Evolutionary conservation across 1,140 invertebrate genomes (phyloP), one percentile per base, ranked within the genome.

Genomic region (Achroia grisella): DNA sequence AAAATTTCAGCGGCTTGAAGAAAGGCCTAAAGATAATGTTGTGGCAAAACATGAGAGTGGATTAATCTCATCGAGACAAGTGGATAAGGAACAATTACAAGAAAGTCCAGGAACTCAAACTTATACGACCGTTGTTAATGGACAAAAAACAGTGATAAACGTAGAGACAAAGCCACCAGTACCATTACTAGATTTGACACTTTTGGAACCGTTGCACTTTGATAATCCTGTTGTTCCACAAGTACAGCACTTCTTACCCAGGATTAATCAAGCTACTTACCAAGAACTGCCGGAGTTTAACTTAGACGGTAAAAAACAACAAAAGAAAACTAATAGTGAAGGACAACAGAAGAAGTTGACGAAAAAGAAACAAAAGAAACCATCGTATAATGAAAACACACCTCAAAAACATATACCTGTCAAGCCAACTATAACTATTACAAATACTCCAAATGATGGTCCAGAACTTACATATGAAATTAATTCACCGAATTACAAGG

Each of bases 181-280:
- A 8, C 78, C 78, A 30, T 56, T 82, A 30, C 32, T 84, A 40
- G 76, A 84, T 29, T 44, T 84, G 12, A 79, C 58, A 36, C 66
- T 84, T 31, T 49, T 84, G n/a, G 74, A 84, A 48, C 78, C 80
- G 4, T 51, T 84, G 15, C 73, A 66, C 1, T 84, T 84, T 50
- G 64, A 61, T 11, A 82, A 84, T 61, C 80, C 80, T n/a, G 45
- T 84, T 10, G 78, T 82, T 9, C 76, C 80, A 8, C 80, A 84
- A 68, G 71, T 82, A 29, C 78, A 82, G 56, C 80, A 84, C 44
- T 84, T 69, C 48, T 66, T 84, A 30, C 80, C 80, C 5, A 70
- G 63, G 62, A 75, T 84, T 28, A 66, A 66, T 56, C 54, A 66
- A 33, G 68, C 65, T n/a, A 76, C 57, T 0, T 81, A 78, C 43